These are phyloP conservation scores for Marronus borbonicus DNA, from an alignment of 2,888 invertebrate genomes.

Conservation along the genomic window DNA sequence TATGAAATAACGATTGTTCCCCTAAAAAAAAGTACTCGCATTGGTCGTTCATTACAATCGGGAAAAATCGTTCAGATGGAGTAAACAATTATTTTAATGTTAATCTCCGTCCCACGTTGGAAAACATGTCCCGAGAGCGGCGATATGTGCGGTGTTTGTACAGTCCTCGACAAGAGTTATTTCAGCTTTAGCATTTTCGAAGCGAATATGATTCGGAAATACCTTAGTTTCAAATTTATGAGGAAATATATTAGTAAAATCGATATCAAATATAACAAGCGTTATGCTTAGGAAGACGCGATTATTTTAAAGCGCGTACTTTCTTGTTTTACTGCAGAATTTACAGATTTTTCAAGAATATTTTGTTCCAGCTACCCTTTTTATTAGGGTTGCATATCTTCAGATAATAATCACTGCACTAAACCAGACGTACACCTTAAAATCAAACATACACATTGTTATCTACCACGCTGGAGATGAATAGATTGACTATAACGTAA, in stretches of 20 bases:
- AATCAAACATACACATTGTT: no score
- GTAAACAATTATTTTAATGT: slow-evolving; percentile 46
- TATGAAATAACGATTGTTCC: slow-evolving; percentile 29
- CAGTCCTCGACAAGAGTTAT: slow-evolving; percentile 2
- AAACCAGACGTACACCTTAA: no score
- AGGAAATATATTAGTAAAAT: not conserved
- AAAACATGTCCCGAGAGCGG: slow-evolving; percentile 20
- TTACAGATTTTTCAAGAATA: no score
- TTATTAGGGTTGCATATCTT: no score
- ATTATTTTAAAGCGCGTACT: no score
- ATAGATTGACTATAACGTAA: no score
- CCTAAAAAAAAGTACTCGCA: slow-evolving; percentile 1
- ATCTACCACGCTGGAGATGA: no score
- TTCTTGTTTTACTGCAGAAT: no score
- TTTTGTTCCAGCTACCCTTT: no score
- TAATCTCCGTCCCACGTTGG: slow-evolving; percentile 32
- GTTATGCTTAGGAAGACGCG: no score
- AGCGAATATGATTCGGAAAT: not conserved
- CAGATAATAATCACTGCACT: no score
- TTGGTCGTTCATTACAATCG: slow-evolving; percentile 27
- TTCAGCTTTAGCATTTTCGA: not conserved
- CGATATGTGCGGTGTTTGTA: slow-evolving; percentile 9
- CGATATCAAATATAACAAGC: not conserved
- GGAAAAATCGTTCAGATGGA: slow-evolving; percentile 25
- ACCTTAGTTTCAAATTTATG: not conserved